These are phyloP conservation scores for Pangasianodon gigas DNA, from an alignment of 2,113 vertebrate species.

Conservation along the genomic window DNA sequence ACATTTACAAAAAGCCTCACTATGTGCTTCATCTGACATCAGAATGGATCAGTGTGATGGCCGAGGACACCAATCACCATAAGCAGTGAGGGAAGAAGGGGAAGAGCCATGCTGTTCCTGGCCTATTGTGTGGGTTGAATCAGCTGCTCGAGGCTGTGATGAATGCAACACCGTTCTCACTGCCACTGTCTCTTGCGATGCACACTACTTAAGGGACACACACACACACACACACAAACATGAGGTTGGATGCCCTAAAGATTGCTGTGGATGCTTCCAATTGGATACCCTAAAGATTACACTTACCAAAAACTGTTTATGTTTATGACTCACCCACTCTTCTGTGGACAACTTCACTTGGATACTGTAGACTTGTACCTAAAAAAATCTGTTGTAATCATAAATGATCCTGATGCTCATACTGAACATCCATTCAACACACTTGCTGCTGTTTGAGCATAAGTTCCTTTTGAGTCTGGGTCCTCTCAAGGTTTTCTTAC, in stretches of 20 bases:
- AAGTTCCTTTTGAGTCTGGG: background rate
- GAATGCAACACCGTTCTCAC: conserved; percentile 30
- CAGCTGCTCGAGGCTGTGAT: conserved; percentile 43
- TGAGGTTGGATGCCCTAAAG: background rate
- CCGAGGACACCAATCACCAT: conserved; percentile 40
- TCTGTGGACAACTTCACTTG: background rate
- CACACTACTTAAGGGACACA: background rate
- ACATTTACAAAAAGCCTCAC: conserved; percentile 28
- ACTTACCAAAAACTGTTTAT: background rate
- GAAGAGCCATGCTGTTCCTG: conserved; percentile 14
- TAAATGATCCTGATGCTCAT: background rate
- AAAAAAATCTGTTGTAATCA: background rate
- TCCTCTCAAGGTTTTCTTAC: background rate
- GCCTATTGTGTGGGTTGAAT: conserved; percentile 44
- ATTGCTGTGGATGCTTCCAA: background rate
- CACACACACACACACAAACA: background rate
- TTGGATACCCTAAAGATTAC: background rate
- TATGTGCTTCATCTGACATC: conserved; percentile 36
- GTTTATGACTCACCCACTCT: background rate
- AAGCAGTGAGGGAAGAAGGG: conserved; percentile 29
- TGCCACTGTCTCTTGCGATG: conserved; percentile 31
- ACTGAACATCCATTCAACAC: background rate
- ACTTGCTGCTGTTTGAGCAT: background rate
- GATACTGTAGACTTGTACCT: background rate
- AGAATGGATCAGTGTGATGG: conserved; percentile 44